phyloP scores from a whole-genome alignment of 2,888 invertebrate species.

The Netelia inedita region DNA sequence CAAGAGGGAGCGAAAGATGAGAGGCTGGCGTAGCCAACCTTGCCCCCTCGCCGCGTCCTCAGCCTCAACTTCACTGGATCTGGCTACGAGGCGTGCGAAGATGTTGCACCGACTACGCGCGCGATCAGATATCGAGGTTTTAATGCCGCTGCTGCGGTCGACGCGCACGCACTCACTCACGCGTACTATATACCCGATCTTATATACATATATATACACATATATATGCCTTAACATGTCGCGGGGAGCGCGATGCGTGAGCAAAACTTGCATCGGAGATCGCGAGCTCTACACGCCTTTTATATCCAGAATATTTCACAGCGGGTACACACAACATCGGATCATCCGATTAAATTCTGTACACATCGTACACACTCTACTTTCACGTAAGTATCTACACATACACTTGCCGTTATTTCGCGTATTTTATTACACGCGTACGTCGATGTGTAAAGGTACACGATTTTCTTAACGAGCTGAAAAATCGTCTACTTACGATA shows the following conservation, averaged over 20 bases:
- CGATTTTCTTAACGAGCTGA: constrained; percentile 24
- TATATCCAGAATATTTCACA: constrained; percentile 64
- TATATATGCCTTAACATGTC: constrained; percentile 23
- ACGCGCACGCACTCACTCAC: constrained; percentile 66
- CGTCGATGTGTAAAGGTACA: not conserved
- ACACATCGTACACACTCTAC: constrained; percentile 21
- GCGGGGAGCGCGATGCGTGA: constrained; percentile 54
- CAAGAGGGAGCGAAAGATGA: constrained; percentile 59
- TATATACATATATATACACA: constrained; percentile 3
- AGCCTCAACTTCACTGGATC: constrained; percentile 3
- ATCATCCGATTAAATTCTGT: constrained; percentile 63
- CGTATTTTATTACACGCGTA: constrained; percentile 26
- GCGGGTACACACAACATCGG: constrained; percentile 58
- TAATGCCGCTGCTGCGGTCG: constrained; percentile 64
- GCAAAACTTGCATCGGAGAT: constrained; percentile 58
- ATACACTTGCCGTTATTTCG: not conserved
- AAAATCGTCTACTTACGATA: not conserved
- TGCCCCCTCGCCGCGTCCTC: constrained; percentile 2
- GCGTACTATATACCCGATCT: constrained; percentile 43
- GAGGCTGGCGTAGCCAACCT: constrained; percentile 56
- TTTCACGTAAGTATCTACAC: constrained; percentile 1
- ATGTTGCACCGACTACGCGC: constrained; percentile 69
- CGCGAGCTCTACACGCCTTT: constrained; percentile 49
- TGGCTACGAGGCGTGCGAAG: constrained; percentile 64
- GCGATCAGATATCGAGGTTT: constrained; percentile 69